phyloP scores from a whole-genome alignment of 2,113 vertebrate genomes.

The Aldabrachelys gigantea region DNA sequence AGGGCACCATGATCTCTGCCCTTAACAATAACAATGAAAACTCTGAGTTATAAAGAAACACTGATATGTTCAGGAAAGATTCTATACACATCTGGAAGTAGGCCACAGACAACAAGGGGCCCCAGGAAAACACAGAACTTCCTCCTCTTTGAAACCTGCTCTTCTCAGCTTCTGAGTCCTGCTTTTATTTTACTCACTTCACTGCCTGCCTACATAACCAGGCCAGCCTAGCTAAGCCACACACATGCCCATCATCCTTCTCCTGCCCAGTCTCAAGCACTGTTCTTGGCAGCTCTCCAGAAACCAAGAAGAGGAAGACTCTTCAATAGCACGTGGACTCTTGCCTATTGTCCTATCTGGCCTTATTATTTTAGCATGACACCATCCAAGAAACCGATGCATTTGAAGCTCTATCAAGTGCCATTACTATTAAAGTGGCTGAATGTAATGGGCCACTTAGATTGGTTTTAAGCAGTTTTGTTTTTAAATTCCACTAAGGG shows the following conservation, averaged over 20 bases:
- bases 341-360: slow-evolving; percentile 14
- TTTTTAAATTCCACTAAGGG: slow-evolving; percentile 44
- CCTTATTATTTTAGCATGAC: not conserved
- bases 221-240: not conserved
- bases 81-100: not conserved
- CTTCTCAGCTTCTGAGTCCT: not conserved
- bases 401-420: slow-evolving; percentile 61
- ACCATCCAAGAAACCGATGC: slow-evolving; percentile 5
- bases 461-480: slow-evolving; percentile 28
- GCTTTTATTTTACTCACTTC: not conserved
- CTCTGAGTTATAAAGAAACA: not conserved
- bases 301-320: not conserved
- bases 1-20: not conserved
- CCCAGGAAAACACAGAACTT: not conserved
- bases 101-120: not conserved
- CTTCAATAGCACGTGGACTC: not conserved
- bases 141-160: not conserved
- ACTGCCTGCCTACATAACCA: not conserved
- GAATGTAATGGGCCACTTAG: slow-evolving; percentile 11
- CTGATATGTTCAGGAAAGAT: not conserved
- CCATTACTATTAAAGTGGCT: slow-evolving; percentile 17
- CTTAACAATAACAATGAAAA: not conserved
- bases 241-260: too few species aligned
- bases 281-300: slow-evolving; percentile 29
- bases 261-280: not conserved